Base-by-base conservation (phyloP, 2,888 invertebrate species). In the Pristionchus entomophagus region DNA sequence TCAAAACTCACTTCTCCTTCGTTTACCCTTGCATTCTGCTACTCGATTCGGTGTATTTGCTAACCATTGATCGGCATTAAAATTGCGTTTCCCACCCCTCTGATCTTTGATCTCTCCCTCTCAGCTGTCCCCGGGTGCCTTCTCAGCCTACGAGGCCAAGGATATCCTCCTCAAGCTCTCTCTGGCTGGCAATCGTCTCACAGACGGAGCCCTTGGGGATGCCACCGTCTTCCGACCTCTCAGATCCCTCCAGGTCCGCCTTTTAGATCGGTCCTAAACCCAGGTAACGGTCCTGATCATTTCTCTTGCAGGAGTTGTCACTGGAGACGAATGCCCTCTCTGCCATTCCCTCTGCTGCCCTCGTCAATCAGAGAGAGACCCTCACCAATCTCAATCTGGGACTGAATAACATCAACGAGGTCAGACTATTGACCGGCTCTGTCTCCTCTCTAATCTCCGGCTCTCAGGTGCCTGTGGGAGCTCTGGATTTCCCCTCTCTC, bases 371-470 rank as follows among this genome's bases (percentile, higher is more conserved):
- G 84, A 86, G 91, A 41, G 86, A 89, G 78, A 91, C 92, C 19
- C 88, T 93, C 65, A 91, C 89, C 49, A 92, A 93, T 86, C 88
- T 93, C 85, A 93, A 93, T 86, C 88, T 93, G 87, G 93, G 93
- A 86, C 87, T 93, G 69, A 93, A 93, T 86, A 88, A 88, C 62
- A 91, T 92, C 88, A 90, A 89, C 73, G 89, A 90, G 26, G 88
- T 89, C n/a, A 45, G n/a, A 77, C 22, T 26, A 77, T 62, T 62
- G n/a, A 1, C 5, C 29, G 22, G 45, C 1, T 4, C 32, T 6
- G n/a, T n/a, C n/a, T 56, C 10, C 5, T 22, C 12, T n/a, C 1
- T 77, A 56, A n/a, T 41, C 59, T 19, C 35, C 51, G 84, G 87
- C n/a, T 86, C 87, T 53, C 83, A 91, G 89, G 92, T 93, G 5